Evolutionary conservation across 2,113 vertebrate genomes (phyloP), one percentile per base, ranked within the genome.

Genomic region (Microcebus ravelobensis): DNA sequence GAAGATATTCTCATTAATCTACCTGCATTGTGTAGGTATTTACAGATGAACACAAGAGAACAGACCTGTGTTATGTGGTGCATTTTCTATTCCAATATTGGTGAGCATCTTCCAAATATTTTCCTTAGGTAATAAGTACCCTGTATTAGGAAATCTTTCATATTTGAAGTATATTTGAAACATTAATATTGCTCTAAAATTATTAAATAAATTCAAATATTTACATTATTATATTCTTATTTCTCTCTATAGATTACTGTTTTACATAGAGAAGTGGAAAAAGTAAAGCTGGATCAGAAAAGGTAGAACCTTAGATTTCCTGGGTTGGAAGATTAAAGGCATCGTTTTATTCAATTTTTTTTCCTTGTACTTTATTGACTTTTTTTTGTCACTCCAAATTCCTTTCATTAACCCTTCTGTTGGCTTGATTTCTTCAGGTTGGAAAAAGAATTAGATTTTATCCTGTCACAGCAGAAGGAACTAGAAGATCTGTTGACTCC

Each of bases 391-490:
- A 85, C 59, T 95, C 68, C 17, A 42, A n/a, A 73, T 91, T 95
- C 31, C 70, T 96, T 95, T 95, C 45, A 61, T 93, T 14, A 52
- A 31, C 36, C 20, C 63, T 92, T 97, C 36, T 83, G 2, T 70
- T 94, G 63, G 89, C 85, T 94, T 92, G 14, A 79, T 90, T 91
- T 91, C 63, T 93, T 92, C 82, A 98, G 98, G 71, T 97, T 99
- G 96, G 99, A 99, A 97, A 99, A 99, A 98, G 99, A 99, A 34
- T 98, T 99, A 48, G 99, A 99, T 94, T 99, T 99, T 98, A 99
- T 99, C 97, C 98, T 99, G 83, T 99, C 99, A 12, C 99, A 99
- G 96, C 99, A 99, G 98, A 99, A 99, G 39, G 99, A 99, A 98
- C 98, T 99, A 96, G 99, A 99, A 98, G 99, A 99, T 97, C 93